phyloP scores from a whole-genome alignment of 2,113 vertebrate genomes.

The Cyphomyrus discorhynchus region DNA sequence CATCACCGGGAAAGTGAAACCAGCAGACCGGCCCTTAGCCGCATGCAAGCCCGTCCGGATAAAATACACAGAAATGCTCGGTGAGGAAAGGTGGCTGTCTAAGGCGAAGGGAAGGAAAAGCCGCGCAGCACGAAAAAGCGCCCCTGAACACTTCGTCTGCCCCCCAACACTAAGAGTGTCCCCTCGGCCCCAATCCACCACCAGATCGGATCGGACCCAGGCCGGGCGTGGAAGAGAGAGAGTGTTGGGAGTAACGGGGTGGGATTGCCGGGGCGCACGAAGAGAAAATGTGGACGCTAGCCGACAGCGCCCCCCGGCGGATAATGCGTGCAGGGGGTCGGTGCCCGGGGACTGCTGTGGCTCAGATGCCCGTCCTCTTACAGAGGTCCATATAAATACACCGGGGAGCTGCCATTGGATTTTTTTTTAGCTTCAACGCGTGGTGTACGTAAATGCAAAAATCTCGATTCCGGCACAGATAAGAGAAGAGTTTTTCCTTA shows the following conservation, averaged over 20 bases:
- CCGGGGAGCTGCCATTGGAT: not conserved
- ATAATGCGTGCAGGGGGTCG: not conserved
- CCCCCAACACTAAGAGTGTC: not conserved
- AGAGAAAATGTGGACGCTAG: slow-evolving; percentile 19
- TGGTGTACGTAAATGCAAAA: not conserved
- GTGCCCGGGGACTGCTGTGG: not conserved
- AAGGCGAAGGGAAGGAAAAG: not conserved
- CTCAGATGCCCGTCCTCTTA: not conserved
- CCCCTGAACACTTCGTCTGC: not conserved
- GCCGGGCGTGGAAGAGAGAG: not conserved
- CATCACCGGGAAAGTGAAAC: not conserved
- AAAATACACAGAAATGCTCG: not conserved
- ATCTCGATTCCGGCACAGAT: not conserved
- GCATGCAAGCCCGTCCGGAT: not conserved
- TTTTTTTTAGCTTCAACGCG: not conserved
- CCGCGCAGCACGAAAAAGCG: not conserved
- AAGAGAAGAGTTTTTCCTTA: not conserved
- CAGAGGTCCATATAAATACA: not conserved
- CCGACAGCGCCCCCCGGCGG: slow-evolving; percentile 30
- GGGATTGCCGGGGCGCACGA: slow-evolving; percentile 20
- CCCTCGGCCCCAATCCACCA: not conserved
- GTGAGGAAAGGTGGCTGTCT: not conserved
- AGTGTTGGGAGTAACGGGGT: not conserved
- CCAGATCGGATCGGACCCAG: not conserved
- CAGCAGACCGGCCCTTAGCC: not conserved